Conservation (phyloP, 2,113 vertebrate species). For the Oplegnathus fasciatus region DNA sequence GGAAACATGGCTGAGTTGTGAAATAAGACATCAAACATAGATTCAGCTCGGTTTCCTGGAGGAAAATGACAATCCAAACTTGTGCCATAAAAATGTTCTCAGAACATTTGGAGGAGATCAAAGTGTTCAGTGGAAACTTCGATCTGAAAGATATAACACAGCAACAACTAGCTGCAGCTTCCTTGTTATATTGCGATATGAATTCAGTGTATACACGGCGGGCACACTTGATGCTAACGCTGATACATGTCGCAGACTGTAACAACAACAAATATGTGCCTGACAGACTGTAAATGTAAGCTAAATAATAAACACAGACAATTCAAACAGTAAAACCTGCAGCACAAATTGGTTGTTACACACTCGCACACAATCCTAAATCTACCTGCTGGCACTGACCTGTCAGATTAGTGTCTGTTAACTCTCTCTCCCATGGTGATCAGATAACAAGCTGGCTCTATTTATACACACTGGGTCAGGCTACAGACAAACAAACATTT, state of each 20-base stretch:
- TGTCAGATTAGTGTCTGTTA: conserved; percentile 78
- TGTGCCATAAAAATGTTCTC: conserved; percentile 7
- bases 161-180: not conserved
- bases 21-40: conserved; percentile 29
- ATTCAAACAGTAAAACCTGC: conserved; percentile 21
- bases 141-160: not conserved
- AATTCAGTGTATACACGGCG: not conserved
- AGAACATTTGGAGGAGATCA: conserved; percentile 16
- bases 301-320: not conserved
- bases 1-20: not conserved
- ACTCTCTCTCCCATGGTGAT: conserved; percentile 78
- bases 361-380: conserved; percentile 55
- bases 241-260: not conserved
- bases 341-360: conserved; percentile 17
- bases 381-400: conserved; percentile 60
- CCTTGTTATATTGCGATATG: not conserved
- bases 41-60: not conserved
- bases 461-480: conserved; percentile 82
- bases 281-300: not conserved
- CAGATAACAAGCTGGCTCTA: conserved; percentile 82
- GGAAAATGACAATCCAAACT: conserved; percentile 4
- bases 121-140: not conserved
- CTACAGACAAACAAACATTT: conserved; percentile 59
- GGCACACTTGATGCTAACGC: not conserved
- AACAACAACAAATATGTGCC: conserved; percentile 1